Base-by-base conservation (phyloP, 1,140 invertebrate genomes). In the Camponotus vicinus region DNA sequence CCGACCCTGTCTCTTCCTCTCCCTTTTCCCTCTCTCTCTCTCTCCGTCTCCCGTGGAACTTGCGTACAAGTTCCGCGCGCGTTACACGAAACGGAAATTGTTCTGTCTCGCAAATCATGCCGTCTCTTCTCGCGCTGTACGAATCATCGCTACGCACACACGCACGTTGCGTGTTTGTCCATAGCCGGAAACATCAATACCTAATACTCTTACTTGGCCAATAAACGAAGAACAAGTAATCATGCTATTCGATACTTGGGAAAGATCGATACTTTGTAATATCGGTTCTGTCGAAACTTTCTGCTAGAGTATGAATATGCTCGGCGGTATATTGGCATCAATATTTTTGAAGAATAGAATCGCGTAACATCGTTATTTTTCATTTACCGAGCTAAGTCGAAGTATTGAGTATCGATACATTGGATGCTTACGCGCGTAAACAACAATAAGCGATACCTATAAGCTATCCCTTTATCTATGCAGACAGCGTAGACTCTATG, bases 31-130 rank as follows among this genome's bases (percentile, higher is more conserved):
- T 64, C 57, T 70, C 40, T 64, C 40, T 64, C 57, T 70, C 40
- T 77, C 70, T 32, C 76, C 34, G 4, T 79, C 88, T 86, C 70
- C 11, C 71, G 34, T 66, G 59, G 78, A 88, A 90, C 82, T 86
- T 63, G 49, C 66, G 34, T 78, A 73, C 71, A 90, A 90, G 83
- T 88, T 90, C 40, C 49, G 63, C 70, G 34, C 80, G 86, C 64
- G 89, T 90, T 90, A 90, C 89, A 86, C 88, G 83, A 86, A 79
- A 85, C 89, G 89, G 89, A 90, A 91, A 91, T 91, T 91, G 89
- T 88, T 89, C 89, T 91, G 89, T 91, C 89, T 90, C 89, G 86
- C 89, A 91, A 91, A 91, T 91, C 89, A 91, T 86, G 63, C 73
- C 57, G 64, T 71, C 66, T 70, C 64, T 82, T 87, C 55, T 87